Evolutionary conservation across 1,140 invertebrate genomes (phyloP).

Genomic region (Megalopta genalis): DNA sequence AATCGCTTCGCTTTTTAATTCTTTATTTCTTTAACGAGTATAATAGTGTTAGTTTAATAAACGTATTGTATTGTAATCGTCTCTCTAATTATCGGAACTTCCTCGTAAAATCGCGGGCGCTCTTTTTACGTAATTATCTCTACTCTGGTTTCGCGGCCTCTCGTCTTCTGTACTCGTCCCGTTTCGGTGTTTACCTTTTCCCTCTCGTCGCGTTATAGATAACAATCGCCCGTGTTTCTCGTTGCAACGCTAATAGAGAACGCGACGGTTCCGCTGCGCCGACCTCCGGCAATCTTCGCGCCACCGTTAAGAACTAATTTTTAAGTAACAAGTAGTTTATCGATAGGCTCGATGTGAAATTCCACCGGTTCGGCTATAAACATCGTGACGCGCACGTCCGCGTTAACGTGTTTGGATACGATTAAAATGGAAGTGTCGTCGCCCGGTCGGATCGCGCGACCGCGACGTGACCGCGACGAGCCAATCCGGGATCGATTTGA

Average conservation of each 20-base stretch:
- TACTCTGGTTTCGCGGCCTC: neutral
- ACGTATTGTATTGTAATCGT: conserved; percentile 6
- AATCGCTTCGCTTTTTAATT: conserved; percentile 7
- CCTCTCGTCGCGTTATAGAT: no score
- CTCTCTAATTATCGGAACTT: conserved; percentile 4
- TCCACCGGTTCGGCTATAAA: conserved; percentile 19
- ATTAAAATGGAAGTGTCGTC: conserved; percentile 35
- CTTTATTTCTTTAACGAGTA: conserved; percentile 13
- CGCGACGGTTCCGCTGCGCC: neutral
- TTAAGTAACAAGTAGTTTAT: conserved; percentile 34
- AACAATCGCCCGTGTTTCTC: no score
- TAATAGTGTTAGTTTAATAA: conserved; percentile 31
- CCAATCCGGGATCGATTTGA: conserved; percentile 14
- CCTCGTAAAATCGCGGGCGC: neutral
- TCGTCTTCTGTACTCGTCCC: no score
- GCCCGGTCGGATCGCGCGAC: neutral
- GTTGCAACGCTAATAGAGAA: no score
- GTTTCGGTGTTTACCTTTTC: no score
- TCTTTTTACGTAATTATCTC: no score
- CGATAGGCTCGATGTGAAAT: conserved; percentile 38
- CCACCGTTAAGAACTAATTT: conserved; percentile 14
- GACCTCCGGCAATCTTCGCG: neutral
- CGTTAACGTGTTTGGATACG: conserved; percentile 23
- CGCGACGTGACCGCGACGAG: conserved; percentile 3
- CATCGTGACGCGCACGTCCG: neutral